Evolutionary conservation across 1,140 invertebrate genomes (phyloP).

Genomic region (Idris sp.): DNA sequence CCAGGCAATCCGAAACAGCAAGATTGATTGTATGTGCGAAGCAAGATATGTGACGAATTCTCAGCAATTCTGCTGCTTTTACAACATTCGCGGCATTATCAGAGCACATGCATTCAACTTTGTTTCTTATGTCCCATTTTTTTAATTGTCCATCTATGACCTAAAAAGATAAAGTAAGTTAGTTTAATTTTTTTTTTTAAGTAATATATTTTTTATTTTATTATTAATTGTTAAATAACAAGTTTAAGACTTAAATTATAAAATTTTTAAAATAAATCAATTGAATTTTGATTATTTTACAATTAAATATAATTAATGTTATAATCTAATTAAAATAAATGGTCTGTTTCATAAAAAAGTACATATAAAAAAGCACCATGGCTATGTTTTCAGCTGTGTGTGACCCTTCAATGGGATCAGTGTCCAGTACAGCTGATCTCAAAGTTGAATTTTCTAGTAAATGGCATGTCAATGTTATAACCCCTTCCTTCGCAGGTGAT

Average conservation of each 20-base stretch:
- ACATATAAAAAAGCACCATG: too few species aligned
- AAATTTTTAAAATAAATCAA: too few species aligned
- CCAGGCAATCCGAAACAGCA: constrained; percentile 20
- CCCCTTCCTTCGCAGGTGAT: not conserved
- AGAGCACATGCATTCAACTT: not conserved
- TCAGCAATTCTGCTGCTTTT: constrained; percentile 52
- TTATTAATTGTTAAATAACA: too few species aligned
- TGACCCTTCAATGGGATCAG: not conserved
- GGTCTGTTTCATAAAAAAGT: too few species aligned
- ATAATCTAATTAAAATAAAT: too few species aligned
- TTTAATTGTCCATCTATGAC: too few species aligned
- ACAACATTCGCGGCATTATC: constrained; percentile 7
- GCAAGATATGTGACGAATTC: constrained; percentile 61
- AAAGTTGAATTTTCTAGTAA: not conserved
- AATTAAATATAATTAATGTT: too few species aligned
- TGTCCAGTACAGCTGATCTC: constrained; percentile 5
- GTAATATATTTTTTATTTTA: too few species aligned
- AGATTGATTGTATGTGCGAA: constrained; percentile 67
- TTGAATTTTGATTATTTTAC: too few species aligned
- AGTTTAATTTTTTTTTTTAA: too few species aligned
- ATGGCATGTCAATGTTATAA: constrained; percentile 36
- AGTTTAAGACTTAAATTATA: too few species aligned
- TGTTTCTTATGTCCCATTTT: not conserved
- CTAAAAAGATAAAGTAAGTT: too few species aligned
- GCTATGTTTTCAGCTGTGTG: constrained; percentile 8